Percentiles rank a stretch among this genome's conserved stretches.
phyloP scores from a whole-genome alignment of 2,797 vertebrate species.

The Pangasius larnaudii region DNA sequence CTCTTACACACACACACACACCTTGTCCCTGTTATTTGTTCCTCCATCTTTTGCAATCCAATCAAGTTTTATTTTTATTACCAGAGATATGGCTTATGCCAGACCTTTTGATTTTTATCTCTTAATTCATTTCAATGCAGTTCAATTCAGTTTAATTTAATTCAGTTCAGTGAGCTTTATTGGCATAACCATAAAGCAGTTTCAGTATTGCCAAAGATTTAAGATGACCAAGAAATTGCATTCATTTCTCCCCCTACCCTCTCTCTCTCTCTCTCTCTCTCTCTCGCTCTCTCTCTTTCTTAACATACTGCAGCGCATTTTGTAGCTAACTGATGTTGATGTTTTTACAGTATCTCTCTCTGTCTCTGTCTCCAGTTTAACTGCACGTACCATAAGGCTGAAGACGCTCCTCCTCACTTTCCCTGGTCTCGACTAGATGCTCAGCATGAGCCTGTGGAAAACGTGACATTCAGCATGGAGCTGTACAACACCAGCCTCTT shows the following conservation, averaged over 20 bases:
- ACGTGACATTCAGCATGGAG: slow-evolving; percentile 88
- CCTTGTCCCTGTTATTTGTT: neutral
- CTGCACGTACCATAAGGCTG: slow-evolving; percentile 72
- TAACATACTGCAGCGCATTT: neutral
- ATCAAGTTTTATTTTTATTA: neutral
- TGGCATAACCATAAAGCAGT: neutral
- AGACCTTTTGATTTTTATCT: neutral
- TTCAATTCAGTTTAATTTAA: neutral
- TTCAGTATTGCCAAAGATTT: neutral
- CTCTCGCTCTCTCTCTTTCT: neutral
- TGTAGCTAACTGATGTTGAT: neutral
- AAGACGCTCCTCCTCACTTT: slow-evolving; percentile 46
- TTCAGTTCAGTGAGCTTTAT: neutral
- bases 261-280: neutral
- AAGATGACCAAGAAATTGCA: no score
- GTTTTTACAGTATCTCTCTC: slow-evolving; percentile 8
- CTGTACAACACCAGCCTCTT: slow-evolving; percentile 77
- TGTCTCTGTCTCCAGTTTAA: slow-evolving; percentile 16
- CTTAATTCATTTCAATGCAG: neutral
- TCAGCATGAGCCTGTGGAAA: slow-evolving; percentile 62
- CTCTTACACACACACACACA: neutral
- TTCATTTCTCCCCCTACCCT: neutral
- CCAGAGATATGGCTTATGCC: neutral
- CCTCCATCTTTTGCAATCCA: neutral
- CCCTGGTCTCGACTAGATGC: slow-evolving; percentile 26